phyloP scores from a whole-genome alignment of 1,140 invertebrate genomes.

The Euwallacea fornicatus region DNA sequence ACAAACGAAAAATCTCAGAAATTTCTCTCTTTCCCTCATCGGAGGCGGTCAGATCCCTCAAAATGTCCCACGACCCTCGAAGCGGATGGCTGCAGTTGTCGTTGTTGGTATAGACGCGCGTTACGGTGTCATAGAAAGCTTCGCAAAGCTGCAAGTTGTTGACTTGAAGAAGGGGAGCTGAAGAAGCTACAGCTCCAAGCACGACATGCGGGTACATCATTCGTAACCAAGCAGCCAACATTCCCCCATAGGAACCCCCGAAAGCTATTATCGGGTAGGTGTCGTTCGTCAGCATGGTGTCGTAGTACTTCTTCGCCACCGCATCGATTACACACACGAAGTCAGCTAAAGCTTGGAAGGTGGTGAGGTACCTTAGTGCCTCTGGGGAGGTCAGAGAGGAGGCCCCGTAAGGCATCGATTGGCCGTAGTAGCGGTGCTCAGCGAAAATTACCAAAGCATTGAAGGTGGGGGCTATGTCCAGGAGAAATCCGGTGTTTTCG shows the following conservation, averaged over 20 bases:
- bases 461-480: slow-evolving; percentile 83
- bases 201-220: slow-evolving; percentile 95
- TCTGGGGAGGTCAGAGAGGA: slow-evolving; percentile 66
- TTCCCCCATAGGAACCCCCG: slow-evolving; percentile 95
- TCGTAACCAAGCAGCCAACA: slow-evolving; percentile 94
- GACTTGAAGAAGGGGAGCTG: slow-evolving; percentile 93
- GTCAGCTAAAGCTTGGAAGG: slow-evolving; percentile 92
- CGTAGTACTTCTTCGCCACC: slow-evolving; percentile 55
- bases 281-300: slow-evolving; percentile 42
- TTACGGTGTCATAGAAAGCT: slow-evolving; percentile 76
- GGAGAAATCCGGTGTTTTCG: slow-evolving; percentile 93
- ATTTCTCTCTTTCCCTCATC: slow-evolving; percentile 59
- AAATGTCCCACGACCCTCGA: slow-evolving; percentile 73
- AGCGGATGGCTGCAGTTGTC: slow-evolving; percentile 78
- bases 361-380: slow-evolving; percentile 82
- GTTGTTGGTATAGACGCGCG: slow-evolving; percentile 69
- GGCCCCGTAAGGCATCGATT: slow-evolving; percentile 86
- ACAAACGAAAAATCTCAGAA: slow-evolving; percentile 71
- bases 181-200: slow-evolving; percentile 86
- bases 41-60: slow-evolving; percentile 52
- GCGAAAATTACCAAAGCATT: slow-evolving; percentile 87
- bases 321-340: slow-evolving; percentile 79
- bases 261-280: slow-evolving; percentile 81
- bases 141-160: slow-evolving; percentile 76
- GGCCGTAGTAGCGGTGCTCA: slow-evolving; percentile 90